phyloP scores from a whole-genome alignment of 2,797 vertebrate species.

The Enteromius mattozi region DNA sequence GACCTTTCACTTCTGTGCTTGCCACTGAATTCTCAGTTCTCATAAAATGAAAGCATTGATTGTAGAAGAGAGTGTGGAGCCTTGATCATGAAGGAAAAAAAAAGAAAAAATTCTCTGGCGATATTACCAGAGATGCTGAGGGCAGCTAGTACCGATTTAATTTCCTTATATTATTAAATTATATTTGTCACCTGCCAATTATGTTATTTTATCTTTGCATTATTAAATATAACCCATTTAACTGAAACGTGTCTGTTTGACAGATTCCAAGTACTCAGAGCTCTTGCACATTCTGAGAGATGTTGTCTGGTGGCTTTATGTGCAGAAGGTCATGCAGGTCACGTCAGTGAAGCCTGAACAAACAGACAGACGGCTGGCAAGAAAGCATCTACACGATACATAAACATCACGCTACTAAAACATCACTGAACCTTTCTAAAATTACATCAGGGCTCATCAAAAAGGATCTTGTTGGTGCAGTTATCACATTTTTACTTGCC shows the following conservation, averaged over 20 bases:
- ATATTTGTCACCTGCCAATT: not conserved
- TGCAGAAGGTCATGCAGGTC: not conserved
- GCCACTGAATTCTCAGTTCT: constrained; percentile 16
- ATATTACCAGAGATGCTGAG: not conserved
- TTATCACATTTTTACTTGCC: not conserved
- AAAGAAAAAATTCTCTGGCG: not conserved
- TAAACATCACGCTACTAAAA: not conserved
- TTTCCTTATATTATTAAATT: not conserved
- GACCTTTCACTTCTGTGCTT: constrained; percentile 6
- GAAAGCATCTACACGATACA: not conserved
- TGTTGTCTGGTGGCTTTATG: not conserved
- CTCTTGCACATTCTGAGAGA: not conserved
- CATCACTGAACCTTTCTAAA: not conserved
- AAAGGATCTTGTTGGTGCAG: not conserved
- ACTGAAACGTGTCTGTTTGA: not conserved
- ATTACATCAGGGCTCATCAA: constrained; percentile 1
- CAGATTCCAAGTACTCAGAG: not conserved
- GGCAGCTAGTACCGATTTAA: not conserved
- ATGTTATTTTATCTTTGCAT: not conserved
- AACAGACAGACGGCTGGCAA: constrained; percentile 20
- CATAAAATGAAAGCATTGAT: constrained; percentile 20
- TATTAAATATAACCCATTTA: not conserved
- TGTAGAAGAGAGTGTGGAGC: not conserved
- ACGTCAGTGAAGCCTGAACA: constrained; percentile 18
- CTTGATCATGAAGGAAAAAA: not conserved